Base-by-base conservation (phyloP, 2,113 vertebrate genomes). In the Notarius quadriscutis region DNA sequence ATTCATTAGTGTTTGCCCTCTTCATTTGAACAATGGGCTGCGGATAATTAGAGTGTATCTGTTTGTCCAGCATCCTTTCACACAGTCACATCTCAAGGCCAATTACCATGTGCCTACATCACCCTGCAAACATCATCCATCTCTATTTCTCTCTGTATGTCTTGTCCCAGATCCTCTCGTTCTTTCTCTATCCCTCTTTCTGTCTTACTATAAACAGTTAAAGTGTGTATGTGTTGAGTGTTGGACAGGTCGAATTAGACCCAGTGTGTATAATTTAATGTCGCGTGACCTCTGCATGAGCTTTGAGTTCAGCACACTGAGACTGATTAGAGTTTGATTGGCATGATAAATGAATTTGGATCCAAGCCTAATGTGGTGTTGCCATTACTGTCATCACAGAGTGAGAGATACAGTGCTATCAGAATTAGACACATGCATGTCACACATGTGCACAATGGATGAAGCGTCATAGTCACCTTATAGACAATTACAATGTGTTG, bases 1-100 rank as follows among this genome's bases (percentile, higher is more conserved):
- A 95, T 93, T 96, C 95, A 95, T 95, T 95, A 95, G 93, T 93
- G 94, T 93, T 93, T 94, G 94, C 94, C 94, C 94, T 94, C 92
- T 92, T 92, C 93, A 94, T 93, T 93, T 92, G 90, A 93, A 94
- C 87, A 91, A 93, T 93, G 92, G 91, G 91, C 92, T 89, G 91
- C 91, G 89, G 91, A 87, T 95, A 95, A 95, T 95, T 96, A 95
- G 93, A 92, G 92, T 91, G 81, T 89, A 92, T 93, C 90, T 94
- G 94, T 94, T 95, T 94, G 93, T 94, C 94, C 93, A 89, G 93
- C 86, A 92, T 92, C 84, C 92, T 87, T 91, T 92, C 92, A 91
- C 91, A 91, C 91, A 93, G 89, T 91, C 91, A 88, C 93, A 94
- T 95, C 92, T 93, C 92, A 91, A 89, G 91, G 92, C 93, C 93